A percentile compares a stretch with the other conserved stretches of the same genome.
Evolutionary conservation across 2,113 vertebrate species (phyloP).

Genomic region (Aythya baeri): DNA sequence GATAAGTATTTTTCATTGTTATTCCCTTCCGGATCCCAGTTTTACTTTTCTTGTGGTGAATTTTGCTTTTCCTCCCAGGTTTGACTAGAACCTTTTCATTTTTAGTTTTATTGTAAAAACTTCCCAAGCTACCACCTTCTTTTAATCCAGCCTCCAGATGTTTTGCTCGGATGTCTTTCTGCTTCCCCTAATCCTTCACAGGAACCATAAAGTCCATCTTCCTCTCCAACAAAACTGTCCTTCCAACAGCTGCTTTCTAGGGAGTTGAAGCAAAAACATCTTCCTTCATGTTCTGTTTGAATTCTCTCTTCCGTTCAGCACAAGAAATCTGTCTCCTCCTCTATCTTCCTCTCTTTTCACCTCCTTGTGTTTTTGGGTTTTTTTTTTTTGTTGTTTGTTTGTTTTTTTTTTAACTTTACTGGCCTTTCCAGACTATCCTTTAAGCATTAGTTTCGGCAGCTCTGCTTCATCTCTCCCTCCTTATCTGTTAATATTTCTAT

Average conservation of each 20-base stretch:
- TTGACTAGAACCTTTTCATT: not conserved
- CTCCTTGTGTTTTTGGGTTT: not conserved
- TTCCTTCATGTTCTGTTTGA: not conserved
- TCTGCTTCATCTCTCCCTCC: not conserved
- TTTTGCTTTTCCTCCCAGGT: not conserved
- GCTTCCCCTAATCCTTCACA: not conserved
- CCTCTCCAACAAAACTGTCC: not conserved
- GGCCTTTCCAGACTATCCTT: not conserved
- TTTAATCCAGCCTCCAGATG: not conserved
- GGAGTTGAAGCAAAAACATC: not conserved
- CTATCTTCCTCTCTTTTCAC: not conserved
- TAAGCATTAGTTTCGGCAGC: not conserved
- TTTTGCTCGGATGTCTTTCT: not conserved
- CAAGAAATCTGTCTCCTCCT: not conserved
- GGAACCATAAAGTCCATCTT: not conserved
- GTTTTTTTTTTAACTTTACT: not conserved
- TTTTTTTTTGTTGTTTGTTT: not conserved
- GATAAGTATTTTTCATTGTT: not conserved
- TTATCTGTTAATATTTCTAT: constrained; percentile 1
- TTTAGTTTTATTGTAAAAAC: not conserved
- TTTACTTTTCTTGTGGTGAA: not conserved
- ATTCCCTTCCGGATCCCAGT: not conserved
- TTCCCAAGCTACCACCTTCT: not conserved
- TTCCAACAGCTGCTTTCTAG: not conserved
- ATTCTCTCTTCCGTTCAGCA: not conserved